A percentile compares a stretch with the other conserved stretches of the same genome.
Evolutionary conservation across 2,113 vertebrate genomes (phyloP).

Genomic region (Leucoraja erinaceus): DNA sequence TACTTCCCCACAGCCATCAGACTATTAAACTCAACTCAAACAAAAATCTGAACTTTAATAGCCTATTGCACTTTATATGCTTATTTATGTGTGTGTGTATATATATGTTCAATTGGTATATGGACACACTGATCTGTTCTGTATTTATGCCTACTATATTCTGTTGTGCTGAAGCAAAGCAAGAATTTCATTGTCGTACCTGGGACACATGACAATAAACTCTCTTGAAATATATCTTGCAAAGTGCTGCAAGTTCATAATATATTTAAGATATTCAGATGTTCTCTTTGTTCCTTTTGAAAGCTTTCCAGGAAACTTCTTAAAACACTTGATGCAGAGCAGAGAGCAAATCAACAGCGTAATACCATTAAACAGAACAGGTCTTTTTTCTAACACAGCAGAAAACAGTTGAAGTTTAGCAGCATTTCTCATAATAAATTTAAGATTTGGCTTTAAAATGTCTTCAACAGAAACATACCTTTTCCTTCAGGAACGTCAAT

Average conservation of each 20-base stretch:
- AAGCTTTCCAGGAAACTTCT: not conserved
- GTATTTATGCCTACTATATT: too few species aligned
- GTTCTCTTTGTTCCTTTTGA: not conserved
- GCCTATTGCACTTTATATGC: too few species aligned
- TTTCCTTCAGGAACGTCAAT: not conserved
- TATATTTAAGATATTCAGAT: not conserved
- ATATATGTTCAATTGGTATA: too few species aligned
- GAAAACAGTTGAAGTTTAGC: not conserved
- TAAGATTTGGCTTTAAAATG: too few species aligned
- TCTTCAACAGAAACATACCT: not conserved
- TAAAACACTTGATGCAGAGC: not conserved
- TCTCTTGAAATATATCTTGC: not conserved
- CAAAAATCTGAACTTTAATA: too few species aligned
- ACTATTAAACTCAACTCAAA: too few species aligned
- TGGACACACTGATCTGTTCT: too few species aligned
- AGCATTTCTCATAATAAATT: not conserved
- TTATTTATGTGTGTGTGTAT: too few species aligned
- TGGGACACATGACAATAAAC: too few species aligned
- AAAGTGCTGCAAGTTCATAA: not conserved
- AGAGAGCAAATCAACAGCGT: not conserved
- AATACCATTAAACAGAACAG: not conserved
- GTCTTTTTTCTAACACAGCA: not conserved
- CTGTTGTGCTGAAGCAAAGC: too few species aligned
- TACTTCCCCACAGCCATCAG: too few species aligned
- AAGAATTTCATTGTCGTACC: too few species aligned